Base-by-base conservation (phyloP, 2,797 vertebrate genomes). In the Sternarchorhynchus goeldii region DNA sequence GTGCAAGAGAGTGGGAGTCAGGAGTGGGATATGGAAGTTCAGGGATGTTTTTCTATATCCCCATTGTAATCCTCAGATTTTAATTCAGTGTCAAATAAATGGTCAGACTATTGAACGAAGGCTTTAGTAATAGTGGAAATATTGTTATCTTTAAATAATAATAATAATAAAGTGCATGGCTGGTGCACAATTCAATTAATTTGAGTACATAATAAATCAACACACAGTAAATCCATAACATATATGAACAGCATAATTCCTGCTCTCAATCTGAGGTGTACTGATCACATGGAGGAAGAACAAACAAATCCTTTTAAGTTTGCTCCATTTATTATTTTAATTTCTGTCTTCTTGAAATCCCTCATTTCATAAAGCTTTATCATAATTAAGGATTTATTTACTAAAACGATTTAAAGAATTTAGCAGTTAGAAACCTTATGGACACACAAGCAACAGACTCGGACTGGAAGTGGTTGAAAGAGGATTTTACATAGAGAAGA, bases 271-370 rank as follows among this genome's bases (percentile, higher is more conserved):
- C 86, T 85, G 86, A 80, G 79, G 78, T 81, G 79, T 68, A 60
- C 80, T 91, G 89, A 90, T 88, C 85, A 84, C 58, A 31, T 77
- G 80, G 80, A 86, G 80, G 86, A 84, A 83, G 85, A 88, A 81
- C 74, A 63, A 80, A 62, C 85, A 87, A 92, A 90, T 90, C 90
- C 88, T 66, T 88, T 90, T 86, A 87, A 75, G 69, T 90, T 87
- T 84, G 88, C 90, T 91, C 88, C 82, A 90, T 89, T 92, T 92
- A 87, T 86, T 88, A 82, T 89, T 87, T 89, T 87, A 86, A 91
- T 91, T 88, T 86, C 83, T 85, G 89, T 89, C 90, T 90, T 56
- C 73, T 82, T 76, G 79, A 89, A 92, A 90, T 76, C 88, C 58
- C 76, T 81, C 69, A 81, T 80, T 84, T 77, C 83, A 80, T 74